Percentiles rank a stretch among this genome's conserved stretches.
Conservation (phyloP, 2,797 vertebrate genomes). For the Xiphorhynchus erythropygius region DNA sequence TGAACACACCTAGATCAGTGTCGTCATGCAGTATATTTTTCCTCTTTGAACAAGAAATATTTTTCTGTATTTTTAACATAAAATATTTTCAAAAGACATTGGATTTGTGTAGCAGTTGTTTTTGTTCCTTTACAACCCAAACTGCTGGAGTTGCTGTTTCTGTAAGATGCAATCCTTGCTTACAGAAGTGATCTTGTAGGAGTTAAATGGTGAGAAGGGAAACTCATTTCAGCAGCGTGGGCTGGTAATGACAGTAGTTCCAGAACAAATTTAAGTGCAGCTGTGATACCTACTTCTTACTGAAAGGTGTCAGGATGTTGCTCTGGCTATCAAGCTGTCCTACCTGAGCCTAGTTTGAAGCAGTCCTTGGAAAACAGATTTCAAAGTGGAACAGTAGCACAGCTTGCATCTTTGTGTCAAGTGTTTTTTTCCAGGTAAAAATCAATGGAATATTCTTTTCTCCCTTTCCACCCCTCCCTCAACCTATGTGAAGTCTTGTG, state of each 20-base stretch:
- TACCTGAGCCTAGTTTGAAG: not conserved
- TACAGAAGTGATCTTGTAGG: not conserved
- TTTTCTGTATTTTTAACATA: slow-evolving; percentile 87
- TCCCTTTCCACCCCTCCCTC: not conserved
- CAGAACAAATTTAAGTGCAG: not conserved
- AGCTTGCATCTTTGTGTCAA: not conserved
- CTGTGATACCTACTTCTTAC: not conserved
- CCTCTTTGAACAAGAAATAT: slow-evolving; percentile 79
- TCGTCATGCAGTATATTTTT: slow-evolving; percentile 80
- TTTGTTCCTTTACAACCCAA: slow-evolving; percentile 27
- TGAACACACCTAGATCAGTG: slow-evolving; percentile 50
- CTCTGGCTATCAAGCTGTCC: not conserved
- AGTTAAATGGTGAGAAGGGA: not conserved
- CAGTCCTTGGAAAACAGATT: not conserved
- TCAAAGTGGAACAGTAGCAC: not conserved
- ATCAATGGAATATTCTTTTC: not conserved
- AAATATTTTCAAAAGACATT: slow-evolving; percentile 78
- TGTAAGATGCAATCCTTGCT: not conserved
- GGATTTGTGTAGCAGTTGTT: slow-evolving; percentile 68
- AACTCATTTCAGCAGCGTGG: not conserved
- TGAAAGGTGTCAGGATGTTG: not conserved
- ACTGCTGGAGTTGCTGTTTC: not conserved
- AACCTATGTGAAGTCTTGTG: not conserved
- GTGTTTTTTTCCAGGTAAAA: not conserved
- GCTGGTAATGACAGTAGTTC: not conserved